phyloP scores from a whole-genome alignment of 2,797 vertebrate genomes.

The Fistularia tabacaria region DNA sequence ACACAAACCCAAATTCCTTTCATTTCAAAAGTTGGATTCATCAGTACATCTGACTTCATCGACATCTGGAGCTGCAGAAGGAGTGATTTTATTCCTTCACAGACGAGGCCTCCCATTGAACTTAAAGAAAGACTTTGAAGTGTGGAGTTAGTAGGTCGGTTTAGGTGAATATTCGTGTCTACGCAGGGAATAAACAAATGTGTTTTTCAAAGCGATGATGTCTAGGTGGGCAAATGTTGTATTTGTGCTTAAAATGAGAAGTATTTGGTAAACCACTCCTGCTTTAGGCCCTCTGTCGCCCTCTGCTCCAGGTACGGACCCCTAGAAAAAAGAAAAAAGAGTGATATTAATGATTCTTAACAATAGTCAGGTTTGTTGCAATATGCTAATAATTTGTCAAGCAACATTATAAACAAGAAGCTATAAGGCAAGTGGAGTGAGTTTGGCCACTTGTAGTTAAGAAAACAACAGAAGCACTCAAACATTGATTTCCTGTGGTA shows the following conservation, averaged over 20 bases:
- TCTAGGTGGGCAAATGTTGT: conserved; percentile 62
- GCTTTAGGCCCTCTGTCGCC: conserved; percentile 78
- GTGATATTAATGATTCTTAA: background rate
- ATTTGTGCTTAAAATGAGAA: conserved; percentile 89
- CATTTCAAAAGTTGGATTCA: background rate
- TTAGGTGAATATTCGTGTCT: conserved; percentile 13
- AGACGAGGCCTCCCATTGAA: background rate
- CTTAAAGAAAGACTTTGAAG: background rate
- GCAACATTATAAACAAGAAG: too few species aligned
- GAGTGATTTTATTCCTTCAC: background rate
- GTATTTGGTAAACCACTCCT: conserved; percentile 98
- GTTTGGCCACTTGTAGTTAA: too few species aligned
- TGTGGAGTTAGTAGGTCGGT: background rate
- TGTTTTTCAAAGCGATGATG: conserved; percentile 6
- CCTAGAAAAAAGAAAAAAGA: conserved; percentile 42
- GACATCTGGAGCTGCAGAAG: too few species aligned
- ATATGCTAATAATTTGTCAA: too few species aligned
- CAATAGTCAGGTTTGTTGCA: background rate
- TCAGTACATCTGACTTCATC: background rate
- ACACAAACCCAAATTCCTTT: background rate
- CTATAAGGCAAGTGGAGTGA: too few species aligned
- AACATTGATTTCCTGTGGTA: too few species aligned
- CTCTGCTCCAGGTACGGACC: conserved; percentile 71
- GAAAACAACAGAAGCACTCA: too few species aligned
- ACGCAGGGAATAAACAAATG: conserved; percentile 41